These are phyloP conservation scores for Scaptomyza reducta DNA, from an alignment of 2,888 invertebrate genomes.

Conservation along the genomic window DNA sequence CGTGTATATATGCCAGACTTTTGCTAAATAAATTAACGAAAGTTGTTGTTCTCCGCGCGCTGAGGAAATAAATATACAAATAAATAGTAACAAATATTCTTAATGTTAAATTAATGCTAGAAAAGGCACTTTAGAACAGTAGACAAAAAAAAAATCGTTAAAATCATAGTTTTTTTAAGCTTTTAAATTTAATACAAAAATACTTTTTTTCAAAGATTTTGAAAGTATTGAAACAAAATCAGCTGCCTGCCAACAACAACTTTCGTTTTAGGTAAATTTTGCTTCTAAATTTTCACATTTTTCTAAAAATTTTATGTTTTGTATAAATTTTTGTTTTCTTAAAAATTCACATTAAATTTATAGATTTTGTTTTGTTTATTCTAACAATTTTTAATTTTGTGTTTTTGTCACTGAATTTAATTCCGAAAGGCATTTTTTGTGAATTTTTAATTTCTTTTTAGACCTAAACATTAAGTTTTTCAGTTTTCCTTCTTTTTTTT, in stretches of 20 bases:
- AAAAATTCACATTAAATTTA: slow-evolving; percentile 58
- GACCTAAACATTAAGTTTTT: slow-evolving; percentile 81
- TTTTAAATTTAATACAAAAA: slow-evolving; percentile 14
- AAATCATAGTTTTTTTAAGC: background rate
- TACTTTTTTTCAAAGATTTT: background rate
- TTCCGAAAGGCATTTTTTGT: slow-evolving; percentile 83
- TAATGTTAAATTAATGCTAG: slow-evolving; percentile 53
- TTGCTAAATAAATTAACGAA: slow-evolving; percentile 60
- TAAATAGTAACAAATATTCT: too few relatives aligned
- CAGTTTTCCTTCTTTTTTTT: slow-evolving; percentile 29
- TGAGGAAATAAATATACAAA: background rate
- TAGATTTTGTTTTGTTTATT: slow-evolving; percentile 45
- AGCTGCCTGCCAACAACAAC: slow-evolving; percentile 28
- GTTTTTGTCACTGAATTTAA: slow-evolving; percentile 80
- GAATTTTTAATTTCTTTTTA: slow-evolving; percentile 57
- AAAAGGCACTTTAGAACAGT: slow-evolving; percentile 74
- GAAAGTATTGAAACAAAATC: slow-evolving; percentile 9
- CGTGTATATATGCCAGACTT: slow-evolving; percentile 47
- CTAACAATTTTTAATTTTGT: slow-evolving; percentile 58
- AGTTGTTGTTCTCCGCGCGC: slow-evolving; percentile 46
- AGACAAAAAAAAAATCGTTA: background rate
- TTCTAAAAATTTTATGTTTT: slow-evolving; percentile 49
- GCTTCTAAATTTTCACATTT: slow-evolving; percentile 62
- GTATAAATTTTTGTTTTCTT: slow-evolving; percentile 51
- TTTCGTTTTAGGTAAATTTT: slow-evolving; percentile 62